phyloP scores from a whole-genome alignment of 1,140 invertebrate genomes.

The Thaumetopoea pityocampa region DNA sequence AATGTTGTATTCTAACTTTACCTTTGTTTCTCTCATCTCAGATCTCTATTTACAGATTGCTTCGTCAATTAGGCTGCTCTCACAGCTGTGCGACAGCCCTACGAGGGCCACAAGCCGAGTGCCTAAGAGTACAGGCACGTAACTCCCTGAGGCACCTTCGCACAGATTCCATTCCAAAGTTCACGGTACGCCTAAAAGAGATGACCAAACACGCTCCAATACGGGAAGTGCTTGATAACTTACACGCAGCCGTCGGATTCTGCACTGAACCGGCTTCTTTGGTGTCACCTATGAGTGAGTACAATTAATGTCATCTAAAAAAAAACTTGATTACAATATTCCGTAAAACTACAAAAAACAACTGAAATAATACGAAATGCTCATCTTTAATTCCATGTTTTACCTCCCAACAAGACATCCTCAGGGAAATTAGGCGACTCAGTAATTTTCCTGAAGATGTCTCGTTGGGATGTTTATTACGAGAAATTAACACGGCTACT shows the following conservation, averaged over 20 bases:
- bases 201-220: slow-evolving; percentile 87
- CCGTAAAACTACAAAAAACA: too few species aligned
- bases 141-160: slow-evolving; percentile 88
- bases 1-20: too few species aligned
- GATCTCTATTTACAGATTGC: slow-evolving; percentile 80
- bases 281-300: slow-evolving; percentile 90
- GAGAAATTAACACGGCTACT: too few species aligned
- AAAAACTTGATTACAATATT: too few species aligned
- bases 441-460: too few species aligned
- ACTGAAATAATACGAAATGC: too few species aligned
- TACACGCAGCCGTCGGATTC: slow-evolving; percentile 96
- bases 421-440: too few species aligned
- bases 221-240: slow-evolving; percentile 92
- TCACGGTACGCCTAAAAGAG: slow-evolving; percentile 87
- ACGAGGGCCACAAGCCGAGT: slow-evolving; percentile 92
- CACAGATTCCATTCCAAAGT: slow-evolving; percentile 80
- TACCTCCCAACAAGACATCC: too few species aligned
- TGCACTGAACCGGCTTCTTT: slow-evolving; percentile 92
- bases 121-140: slow-evolving; percentile 91
- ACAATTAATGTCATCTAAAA: too few species aligned
- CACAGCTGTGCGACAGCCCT: slow-evolving; percentile 87
- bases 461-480: too few species aligned
- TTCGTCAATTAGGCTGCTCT: slow-evolving; percentile 92
- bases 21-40: too few species aligned
- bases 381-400: too few species aligned